Evolutionary conservation across 2,113 vertebrate species (phyloP).

Genomic region (Corvus moneduloides): DNA sequence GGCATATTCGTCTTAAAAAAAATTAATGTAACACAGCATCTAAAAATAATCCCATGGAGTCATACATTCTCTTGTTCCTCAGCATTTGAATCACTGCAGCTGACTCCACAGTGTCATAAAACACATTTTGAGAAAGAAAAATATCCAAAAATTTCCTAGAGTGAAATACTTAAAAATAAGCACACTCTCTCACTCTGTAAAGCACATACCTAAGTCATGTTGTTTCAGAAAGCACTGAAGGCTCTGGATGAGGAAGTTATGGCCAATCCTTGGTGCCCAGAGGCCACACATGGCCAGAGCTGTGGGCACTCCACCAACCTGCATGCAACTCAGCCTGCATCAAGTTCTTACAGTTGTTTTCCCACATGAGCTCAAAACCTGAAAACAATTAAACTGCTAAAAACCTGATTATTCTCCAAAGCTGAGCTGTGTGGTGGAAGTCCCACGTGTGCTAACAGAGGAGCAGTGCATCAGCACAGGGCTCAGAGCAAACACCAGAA

Average conservation of each 20-base stretch:
- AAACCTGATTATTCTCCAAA: neutral
- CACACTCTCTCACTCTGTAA: neutral
- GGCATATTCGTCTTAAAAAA: neutral
- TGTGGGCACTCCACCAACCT: neutral
- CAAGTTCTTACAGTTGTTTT: neutral
- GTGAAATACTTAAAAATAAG: neutral
- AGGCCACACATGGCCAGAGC: neutral
- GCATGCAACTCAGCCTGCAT: neutral
- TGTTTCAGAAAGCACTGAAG: neutral
- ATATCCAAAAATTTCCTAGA: neutral
- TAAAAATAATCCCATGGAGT: slow-evolving; percentile 36
- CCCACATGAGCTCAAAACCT: neutral
- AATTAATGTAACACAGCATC: neutral
- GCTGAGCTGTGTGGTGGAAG: neutral
- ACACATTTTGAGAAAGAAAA: neutral
- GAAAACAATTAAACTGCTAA: neutral
- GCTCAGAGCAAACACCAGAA: neutral
- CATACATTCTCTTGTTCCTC: neutral
- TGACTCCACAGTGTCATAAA: neutral
- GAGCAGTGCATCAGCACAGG: neutral
- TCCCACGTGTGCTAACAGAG: neutral
- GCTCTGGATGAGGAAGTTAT: neutral
- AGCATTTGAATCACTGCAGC: slow-evolving; percentile 26
- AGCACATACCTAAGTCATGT: neutral
- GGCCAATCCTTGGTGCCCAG: neutral